These are phyloP conservation scores for Mythimna vitellina DNA, from an alignment of 2,888 invertebrate species.

Conservation along the genomic window DNA sequence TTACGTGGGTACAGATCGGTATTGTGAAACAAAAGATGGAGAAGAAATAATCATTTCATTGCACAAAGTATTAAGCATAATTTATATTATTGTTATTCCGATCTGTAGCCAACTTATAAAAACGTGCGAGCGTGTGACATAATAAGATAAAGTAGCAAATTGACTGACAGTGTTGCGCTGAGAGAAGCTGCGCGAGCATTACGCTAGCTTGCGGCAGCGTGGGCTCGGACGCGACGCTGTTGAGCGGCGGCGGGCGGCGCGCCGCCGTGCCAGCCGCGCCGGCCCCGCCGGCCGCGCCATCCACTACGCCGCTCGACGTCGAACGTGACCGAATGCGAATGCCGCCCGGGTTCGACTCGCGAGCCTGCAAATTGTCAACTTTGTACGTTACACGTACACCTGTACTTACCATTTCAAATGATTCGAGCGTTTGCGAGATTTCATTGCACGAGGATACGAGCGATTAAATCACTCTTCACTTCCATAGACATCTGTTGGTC, in stretches of 20 bases:
- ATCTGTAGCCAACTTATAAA: slow-evolving; percentile 26
- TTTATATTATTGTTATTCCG: background rate
- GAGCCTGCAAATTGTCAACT: slow-evolving; percentile 74
- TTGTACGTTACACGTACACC: slow-evolving; percentile 68
- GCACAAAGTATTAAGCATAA: background rate
- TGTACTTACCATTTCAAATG: slow-evolving; percentile 68
- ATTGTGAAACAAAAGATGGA: background rate
- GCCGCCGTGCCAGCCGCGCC: slow-evolving; percentile 45
- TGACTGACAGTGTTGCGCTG: slow-evolving; percentile 91
- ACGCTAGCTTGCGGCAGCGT: slow-evolving; percentile 93
- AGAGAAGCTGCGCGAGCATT: slow-evolving; percentile 95
- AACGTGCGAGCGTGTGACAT: slow-evolving; percentile 34
- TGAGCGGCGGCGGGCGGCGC: slow-evolving; percentile 91
- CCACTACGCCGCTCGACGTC: slow-evolving; percentile 87
- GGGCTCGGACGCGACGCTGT: slow-evolving; percentile 94
- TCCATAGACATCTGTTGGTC: slow-evolving; percentile 75
- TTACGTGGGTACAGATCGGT: slow-evolving; percentile 29
- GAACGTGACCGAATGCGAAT: slow-evolving; percentile 84
- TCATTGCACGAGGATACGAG: slow-evolving; percentile 70
- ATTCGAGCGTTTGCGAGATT: slow-evolving; percentile 67
- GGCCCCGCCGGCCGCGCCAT: slow-evolving; percentile 88
- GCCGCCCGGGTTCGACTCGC: slow-evolving; percentile 76
- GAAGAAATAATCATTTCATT: background rate
- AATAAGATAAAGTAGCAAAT: slow-evolving; percentile 52
- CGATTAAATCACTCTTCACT: slow-evolving; percentile 72